Percentiles rank a stretch among this genome's conserved stretches.
Conservation (phyloP, 1,140 invertebrate genomes). For the Drosophila nigromelanica region DNA sequence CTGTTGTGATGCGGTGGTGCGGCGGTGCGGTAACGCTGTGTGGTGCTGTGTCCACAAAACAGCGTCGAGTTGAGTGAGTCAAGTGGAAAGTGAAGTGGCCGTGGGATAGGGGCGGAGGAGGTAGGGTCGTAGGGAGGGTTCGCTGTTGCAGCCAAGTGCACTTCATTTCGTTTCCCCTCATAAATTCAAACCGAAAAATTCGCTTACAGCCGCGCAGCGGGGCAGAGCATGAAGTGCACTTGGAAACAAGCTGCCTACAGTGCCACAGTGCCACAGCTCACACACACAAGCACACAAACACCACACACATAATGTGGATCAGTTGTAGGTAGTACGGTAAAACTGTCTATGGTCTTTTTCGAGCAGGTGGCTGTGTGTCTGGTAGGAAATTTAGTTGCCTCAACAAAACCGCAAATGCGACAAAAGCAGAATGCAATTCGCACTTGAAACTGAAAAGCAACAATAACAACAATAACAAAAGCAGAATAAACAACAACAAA, state of each 20-base stretch:
- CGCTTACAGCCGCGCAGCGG: slow-evolving; percentile 27
- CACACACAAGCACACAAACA: slow-evolving; percentile 21
- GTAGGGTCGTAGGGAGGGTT: slow-evolving; percentile 6
- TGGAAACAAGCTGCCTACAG: slow-evolving; percentile 57
- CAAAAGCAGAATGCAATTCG: slow-evolving; percentile 82
- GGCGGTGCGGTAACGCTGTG: slow-evolving; percentile 33
- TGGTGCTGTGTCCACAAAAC: slow-evolving; percentile 56
- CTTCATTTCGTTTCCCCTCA: slow-evolving; percentile 74
- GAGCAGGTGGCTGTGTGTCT: slow-evolving; percentile 37
- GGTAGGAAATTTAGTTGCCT: slow-evolving; percentile 49
- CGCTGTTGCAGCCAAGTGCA: slow-evolving; percentile 59
- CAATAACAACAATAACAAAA: slow-evolving; percentile 30
- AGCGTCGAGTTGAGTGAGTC: slow-evolving; percentile 59
- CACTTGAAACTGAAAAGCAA: slow-evolving; percentile 69
- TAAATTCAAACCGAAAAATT: slow-evolving; percentile 79
- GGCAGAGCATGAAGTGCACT: slow-evolving; percentile 47
- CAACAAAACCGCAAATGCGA: slow-evolving; percentile 78
- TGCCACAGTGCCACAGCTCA: slow-evolving; percentile 9
- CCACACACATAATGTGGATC: slow-evolving; percentile 2
- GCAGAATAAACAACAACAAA: slow-evolving; percentile 28
- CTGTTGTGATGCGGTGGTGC: slow-evolving; percentile 21
- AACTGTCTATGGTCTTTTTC: slow-evolving; percentile 18
- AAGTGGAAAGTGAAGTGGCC: slow-evolving; percentile 40
- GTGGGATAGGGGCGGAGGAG: neutral
- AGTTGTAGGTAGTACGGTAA: slow-evolving; percentile 8